Conservation (phyloP, 2,888 invertebrate species). For the Hirtodrosophila alboralis region DNA sequence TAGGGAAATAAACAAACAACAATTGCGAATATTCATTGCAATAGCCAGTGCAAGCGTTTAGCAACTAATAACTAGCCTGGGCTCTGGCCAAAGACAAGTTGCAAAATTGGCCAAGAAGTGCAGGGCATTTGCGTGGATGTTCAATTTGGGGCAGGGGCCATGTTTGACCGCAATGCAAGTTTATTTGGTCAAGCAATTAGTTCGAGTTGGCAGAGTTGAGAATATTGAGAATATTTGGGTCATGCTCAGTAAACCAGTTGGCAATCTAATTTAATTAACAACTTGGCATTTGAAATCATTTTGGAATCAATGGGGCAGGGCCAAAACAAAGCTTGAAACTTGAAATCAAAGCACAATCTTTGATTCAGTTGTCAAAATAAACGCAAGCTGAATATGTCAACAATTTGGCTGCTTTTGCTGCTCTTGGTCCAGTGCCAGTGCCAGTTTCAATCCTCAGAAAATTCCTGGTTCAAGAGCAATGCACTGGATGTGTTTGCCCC, state of each 20-base stretch:
- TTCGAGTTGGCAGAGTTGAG: constrained; percentile 1
- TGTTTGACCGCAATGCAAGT: constrained; percentile 32
- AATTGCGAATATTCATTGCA: constrained; percentile 40
- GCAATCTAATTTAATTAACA: constrained; percentile 73
- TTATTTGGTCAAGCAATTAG: constrained; percentile 58
- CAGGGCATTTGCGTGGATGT: constrained; percentile 44
- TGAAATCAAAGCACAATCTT: constrained; percentile 25
- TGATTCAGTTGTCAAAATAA: constrained; percentile 55
- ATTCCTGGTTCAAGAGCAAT: constrained; percentile 30
- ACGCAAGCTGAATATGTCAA: constrained; percentile 49
- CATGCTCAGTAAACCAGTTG: constrained; percentile 26
- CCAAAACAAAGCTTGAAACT: constrained; percentile 23
- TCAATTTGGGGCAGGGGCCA: constrained; percentile 41
- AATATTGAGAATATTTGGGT: constrained; percentile 41
- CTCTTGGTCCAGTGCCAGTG: constrained; percentile 39
- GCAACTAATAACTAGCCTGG: constrained; percentile 38
- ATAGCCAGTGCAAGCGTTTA: constrained; percentile 3
- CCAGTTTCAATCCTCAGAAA: constrained; percentile 1
- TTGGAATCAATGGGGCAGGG: constrained; percentile 11
- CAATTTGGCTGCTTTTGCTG: constrained; percentile 38
- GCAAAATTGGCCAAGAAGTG: constrained; percentile 11
- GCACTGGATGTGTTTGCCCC: constrained; percentile 44
- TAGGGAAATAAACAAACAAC: constrained; percentile 10
- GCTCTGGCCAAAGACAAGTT: neutral
- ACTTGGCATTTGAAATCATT: constrained; percentile 26